Evolutionary conservation across 2,888 invertebrate species (phyloP).

Genomic region (Xylota sylvarum): DNA sequence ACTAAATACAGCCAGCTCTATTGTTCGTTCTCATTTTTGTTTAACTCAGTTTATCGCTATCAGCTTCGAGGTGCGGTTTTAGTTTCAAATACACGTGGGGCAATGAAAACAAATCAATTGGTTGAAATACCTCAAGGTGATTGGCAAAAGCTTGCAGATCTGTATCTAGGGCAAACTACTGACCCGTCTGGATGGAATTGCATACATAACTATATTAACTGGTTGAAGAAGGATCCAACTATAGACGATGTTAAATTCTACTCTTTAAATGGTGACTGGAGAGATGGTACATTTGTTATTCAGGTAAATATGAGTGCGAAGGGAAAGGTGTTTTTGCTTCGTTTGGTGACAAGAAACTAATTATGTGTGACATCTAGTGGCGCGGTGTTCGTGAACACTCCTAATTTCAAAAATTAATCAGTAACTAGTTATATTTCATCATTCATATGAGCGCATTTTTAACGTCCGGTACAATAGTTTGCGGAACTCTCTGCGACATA

Average conservation of each 20-base stretch:
- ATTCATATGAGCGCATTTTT: no score
- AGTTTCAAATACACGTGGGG: not conserved
- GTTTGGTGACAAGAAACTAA: no score
- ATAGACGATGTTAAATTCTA: constrained; percentile 58
- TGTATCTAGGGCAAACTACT: constrained; percentile 65
- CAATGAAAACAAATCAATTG: constrained; percentile 28
- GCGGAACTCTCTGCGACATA: no score
- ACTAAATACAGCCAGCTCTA: no score
- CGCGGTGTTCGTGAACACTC: no score
- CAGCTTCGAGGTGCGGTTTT: not conserved
- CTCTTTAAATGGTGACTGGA: constrained; percentile 81
- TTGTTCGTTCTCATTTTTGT: not conserved
- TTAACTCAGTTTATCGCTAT: not conserved
- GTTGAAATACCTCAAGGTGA: constrained; percentile 65
- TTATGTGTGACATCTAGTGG: no score
- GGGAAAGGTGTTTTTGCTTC: not conserved
- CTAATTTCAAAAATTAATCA: no score
- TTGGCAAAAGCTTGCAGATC: constrained; percentile 75
- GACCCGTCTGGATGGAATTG: constrained; percentile 77
- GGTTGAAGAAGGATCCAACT: constrained; percentile 14
- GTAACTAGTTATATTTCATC: no score
- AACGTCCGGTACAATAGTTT: no score
- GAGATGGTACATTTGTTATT: constrained; percentile 82
- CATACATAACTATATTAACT: constrained; percentile 71
- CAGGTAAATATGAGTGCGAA: constrained; percentile 77